Base-by-base conservation (phyloP, 2,888 invertebrate genomes). In the Metellina segmentata region DNA sequence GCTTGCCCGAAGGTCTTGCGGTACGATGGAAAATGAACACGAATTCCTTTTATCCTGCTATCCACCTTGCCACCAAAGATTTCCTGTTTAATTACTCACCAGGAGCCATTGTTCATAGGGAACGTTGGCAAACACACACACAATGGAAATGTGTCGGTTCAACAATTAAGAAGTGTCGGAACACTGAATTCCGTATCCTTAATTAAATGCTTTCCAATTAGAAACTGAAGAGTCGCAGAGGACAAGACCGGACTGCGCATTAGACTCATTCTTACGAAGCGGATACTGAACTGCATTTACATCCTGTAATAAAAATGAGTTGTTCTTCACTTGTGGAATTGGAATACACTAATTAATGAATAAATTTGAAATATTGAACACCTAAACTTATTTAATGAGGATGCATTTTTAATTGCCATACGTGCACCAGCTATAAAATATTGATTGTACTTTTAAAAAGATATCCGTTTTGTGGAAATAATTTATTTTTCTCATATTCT, bases 51-150 rank as follows among this genome's bases (percentile, higher is more conserved):
- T 49, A 51, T 9, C 16, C 77, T 49, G 77, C 51, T 51, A 77
- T 51, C n/a, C 77, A 77, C 77, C 48, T 77, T 34, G 49, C 51
- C 16, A 51, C n/a, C n/a, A 51, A 77, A 77, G 61, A 61, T 61
- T 61, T 61, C 7, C 16, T 9, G 0, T 8, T 61, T 61, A 61
- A 61, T 61, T 61, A 16, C 13, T 61, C 16, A 16, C 61, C 61
- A 61, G 61, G 16, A 61, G 13, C 61, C 9, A 61, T 61, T 61
- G 61, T 61, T 7, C 7, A 7, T 61, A 6, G 6, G 61, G 16
- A 61, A 16, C 16, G 61, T 5, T 61, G 61, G 61, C 9, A 61
- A 11, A 0, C 6, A 16, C 16, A 34, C 16, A 16, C 16, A 61
- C 61, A 61, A 61, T 61, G 61, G 61, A 61, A 61, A 61, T 61